These are phyloP conservation scores for Neoarius graeffei DNA, from an alignment of 2,113 vertebrate species.

Conservation along the genomic window DNA sequence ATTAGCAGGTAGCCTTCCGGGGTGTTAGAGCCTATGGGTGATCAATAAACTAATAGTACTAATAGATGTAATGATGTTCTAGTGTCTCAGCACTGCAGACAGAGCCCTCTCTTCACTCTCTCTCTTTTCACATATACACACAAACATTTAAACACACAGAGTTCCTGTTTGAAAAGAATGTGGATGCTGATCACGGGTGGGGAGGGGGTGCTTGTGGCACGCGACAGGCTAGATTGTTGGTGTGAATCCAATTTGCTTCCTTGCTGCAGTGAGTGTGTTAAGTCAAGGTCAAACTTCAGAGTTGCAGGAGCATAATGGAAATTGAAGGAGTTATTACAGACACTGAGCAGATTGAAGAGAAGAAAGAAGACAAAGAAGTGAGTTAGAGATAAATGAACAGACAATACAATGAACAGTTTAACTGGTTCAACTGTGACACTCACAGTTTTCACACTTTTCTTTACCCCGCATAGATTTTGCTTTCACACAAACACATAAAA, in stretches of 20 bases:
- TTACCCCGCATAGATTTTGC: background rate
- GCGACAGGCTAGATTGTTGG: slow-evolving; percentile 29
- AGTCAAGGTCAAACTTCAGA: slow-evolving; percentile 58
- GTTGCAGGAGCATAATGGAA: slow-evolving; percentile 29
- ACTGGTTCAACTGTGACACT: background rate
- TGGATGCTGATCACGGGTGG: slow-evolving; percentile 17
- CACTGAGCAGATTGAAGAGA: background rate
- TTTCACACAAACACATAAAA: slow-evolving; percentile 3
- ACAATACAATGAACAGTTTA: background rate
- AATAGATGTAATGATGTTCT: slow-evolving; percentile 33
- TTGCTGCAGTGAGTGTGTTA: slow-evolving; percentile 49
- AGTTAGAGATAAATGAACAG: background rate
- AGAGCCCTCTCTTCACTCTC: background rate
- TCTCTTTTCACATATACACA: slow-evolving; percentile 13
- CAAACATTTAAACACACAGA: background rate
- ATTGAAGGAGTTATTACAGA: background rate
- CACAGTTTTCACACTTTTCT: background rate
- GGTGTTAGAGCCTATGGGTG: slow-evolving; percentile 34
- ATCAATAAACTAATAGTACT: slow-evolving; percentile 52
- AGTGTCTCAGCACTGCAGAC: background rate
- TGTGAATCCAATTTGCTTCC: slow-evolving; percentile 37
- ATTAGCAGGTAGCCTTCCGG: slow-evolving; percentile 34
- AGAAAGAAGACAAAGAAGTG: background rate
- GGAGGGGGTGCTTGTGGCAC: slow-evolving; percentile 21
- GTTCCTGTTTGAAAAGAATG: slow-evolving; percentile 16